A percentile compares a stretch with the other conserved stretches of the same genome.
Conservation (phyloP, 2,888 invertebrate genomes). For the Charanyca ferruginea region DNA sequence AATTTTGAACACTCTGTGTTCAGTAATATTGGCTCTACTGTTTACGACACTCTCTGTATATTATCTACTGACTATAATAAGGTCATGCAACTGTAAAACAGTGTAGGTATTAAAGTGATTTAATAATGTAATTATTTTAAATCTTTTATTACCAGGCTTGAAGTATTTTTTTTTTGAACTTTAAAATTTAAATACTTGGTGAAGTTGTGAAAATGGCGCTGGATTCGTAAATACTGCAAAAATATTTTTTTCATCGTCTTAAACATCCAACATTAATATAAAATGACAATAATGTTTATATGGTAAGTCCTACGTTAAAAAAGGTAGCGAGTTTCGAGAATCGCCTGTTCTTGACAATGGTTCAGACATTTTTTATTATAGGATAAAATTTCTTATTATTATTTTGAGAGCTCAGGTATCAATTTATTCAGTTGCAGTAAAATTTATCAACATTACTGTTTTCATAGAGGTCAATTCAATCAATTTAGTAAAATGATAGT, state of each 20-base stretch:
- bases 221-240: background rate
- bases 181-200: background rate
- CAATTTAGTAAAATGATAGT: no score
- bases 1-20: background rate
- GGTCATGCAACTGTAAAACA: slow-evolving; percentile 12
- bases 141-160: background rate
- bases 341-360: background rate
- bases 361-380: background rate
- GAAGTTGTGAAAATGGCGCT: slow-evolving; percentile 52
- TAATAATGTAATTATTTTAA: background rate
- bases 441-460: no score
- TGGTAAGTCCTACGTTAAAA: background rate
- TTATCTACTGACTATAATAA: background rate
- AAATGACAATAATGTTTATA: background rate
- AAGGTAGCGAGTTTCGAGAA: no score
- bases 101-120: background rate
- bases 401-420: no score
- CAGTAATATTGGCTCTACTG: background rate
- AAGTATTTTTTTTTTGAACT: background rate
- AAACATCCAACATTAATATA: background rate
- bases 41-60: slow-evolving; percentile 1
- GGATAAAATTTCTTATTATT: no score
- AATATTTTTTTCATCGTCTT: background rate
- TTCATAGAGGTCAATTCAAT: no score
- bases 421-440: no score